Evolutionary conservation across 2,888 invertebrate species (phyloP).

Genomic region (Andricus quercusramuli): DNA sequence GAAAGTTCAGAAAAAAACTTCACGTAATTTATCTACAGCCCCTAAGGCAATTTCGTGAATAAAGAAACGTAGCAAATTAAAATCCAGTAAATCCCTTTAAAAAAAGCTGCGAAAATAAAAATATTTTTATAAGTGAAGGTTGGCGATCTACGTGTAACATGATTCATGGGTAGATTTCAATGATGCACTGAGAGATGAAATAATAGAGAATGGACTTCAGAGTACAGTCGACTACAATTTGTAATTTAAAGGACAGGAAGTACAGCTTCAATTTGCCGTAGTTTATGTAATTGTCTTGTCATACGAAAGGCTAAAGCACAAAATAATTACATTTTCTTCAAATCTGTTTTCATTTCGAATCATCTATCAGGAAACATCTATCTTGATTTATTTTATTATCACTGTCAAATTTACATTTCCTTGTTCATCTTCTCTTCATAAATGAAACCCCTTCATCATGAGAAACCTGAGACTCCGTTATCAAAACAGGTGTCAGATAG

Average conservation of each 20-base stretch:
- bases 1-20: no score
- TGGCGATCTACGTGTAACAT: background rate
- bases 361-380: background rate
- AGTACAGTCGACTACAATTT: conserved; percentile 23
- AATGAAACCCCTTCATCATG: background rate
- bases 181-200: conserved; percentile 12
- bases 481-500: background rate
- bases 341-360: background rate
- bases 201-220: conserved; percentile 23
- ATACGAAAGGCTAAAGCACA: background rate
- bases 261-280: conserved; percentile 20
- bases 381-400: background rate
- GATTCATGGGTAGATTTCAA: conserved; percentile 23
- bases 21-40: no score
- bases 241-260: conserved; percentile 29
- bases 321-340: background rate
- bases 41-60: no score
- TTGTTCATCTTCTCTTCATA: background rate
- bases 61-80: no score
- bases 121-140: background rate
- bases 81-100: no score
- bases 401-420: background rate
- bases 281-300: conserved; percentile 13
- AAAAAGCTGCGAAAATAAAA: no score
- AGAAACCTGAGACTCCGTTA: conserved; percentile 6